A percentile compares a stretch with the other conserved stretches of the same genome.
These are phyloP conservation scores for Salpingus planirostris DNA, from an alignment of 2,888 invertebrate species.

Conservation along the genomic window DNA sequence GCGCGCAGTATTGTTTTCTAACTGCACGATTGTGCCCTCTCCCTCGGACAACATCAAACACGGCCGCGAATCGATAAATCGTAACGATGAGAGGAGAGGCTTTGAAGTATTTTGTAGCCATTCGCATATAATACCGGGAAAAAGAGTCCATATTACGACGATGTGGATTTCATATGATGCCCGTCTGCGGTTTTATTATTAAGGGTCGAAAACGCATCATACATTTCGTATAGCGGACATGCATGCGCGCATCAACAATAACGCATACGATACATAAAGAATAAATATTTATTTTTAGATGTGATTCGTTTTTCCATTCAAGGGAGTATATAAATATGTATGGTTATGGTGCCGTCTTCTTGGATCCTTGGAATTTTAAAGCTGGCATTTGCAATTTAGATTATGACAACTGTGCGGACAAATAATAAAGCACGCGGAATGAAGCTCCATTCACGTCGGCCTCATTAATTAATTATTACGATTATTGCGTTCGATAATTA, in stretches of 20 bases:
- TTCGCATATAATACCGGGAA: too few relatives aligned
- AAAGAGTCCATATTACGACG: too few relatives aligned
- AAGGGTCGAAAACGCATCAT: too few relatives aligned
- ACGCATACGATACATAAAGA: slow-evolving; percentile 3
- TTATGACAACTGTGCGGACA: slow-evolving; percentile 15
- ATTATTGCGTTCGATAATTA: too few relatives aligned
- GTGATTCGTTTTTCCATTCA: slow-evolving; percentile 23
- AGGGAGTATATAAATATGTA: slow-evolving; percentile 31
- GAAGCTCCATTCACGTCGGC: slow-evolving; percentile 3
- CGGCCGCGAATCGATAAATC: too few relatives aligned
- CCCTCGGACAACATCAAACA: too few relatives aligned
- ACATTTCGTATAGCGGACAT: neutral
- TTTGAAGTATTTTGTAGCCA: too few relatives aligned
- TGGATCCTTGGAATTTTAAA: slow-evolving; percentile 35
- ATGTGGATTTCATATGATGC: too few relatives aligned
- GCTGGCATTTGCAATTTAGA: slow-evolving; percentile 32
- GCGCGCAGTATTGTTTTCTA: too few relatives aligned
- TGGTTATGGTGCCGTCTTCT: slow-evolving; percentile 33
- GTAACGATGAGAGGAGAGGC: too few relatives aligned
- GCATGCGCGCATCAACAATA: slow-evolving; percentile 3
- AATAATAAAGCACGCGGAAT: slow-evolving; percentile 12
- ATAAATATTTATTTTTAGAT: slow-evolving; percentile 24
- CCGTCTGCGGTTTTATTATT: too few relatives aligned
- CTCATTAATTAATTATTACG: slow-evolving; percentile 11
- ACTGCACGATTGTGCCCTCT: too few relatives aligned